Conservation (phyloP, 1,140 invertebrate species). For the Pemphigus obesinymphae region DNA sequence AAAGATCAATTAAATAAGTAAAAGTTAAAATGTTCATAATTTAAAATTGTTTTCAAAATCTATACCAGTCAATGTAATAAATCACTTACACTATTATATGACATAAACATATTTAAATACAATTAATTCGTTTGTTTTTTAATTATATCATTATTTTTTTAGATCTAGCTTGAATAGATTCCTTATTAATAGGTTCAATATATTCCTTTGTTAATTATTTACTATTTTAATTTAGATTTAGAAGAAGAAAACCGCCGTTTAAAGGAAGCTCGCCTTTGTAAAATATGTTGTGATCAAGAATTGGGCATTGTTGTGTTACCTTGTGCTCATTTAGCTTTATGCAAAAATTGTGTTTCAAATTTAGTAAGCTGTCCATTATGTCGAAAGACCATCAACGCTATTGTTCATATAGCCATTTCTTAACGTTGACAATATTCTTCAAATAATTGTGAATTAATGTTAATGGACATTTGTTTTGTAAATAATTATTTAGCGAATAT, state of each 20-base stretch:
- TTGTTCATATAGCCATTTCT: constrained; percentile 63
- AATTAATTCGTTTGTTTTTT: too few species aligned
- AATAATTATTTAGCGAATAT: not conserved
- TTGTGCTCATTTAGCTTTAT: constrained; percentile 81
- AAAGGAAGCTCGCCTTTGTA: constrained; percentile 80
- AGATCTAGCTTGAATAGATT: too few species aligned
- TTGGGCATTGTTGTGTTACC: constrained; percentile 83
- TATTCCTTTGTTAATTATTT: not conserved
- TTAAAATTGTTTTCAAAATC: too few species aligned
- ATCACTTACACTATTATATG: too few species aligned
- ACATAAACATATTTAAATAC: too few species aligned
- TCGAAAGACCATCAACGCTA: constrained; percentile 60
- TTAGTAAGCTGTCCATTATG: constrained; percentile 67
- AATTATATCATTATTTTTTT: too few species aligned
- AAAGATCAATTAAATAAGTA: too few species aligned
- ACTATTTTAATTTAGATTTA: constrained; percentile 51
- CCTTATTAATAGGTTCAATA: too few species aligned
- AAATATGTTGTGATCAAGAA: constrained; percentile 88
- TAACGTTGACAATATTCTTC: constrained; percentile 48
- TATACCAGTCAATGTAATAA: too few species aligned
- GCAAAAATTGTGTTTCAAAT: constrained; percentile 63
- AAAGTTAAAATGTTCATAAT: too few species aligned
- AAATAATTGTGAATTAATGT: too few species aligned
- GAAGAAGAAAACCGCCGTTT: constrained; percentile 76
- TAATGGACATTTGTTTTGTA: not conserved